These are phyloP conservation scores for Parauchenoglanis punctatus DNA, from an alignment of 2,797 vertebrate genomes.

Conservation along the genomic window DNA sequence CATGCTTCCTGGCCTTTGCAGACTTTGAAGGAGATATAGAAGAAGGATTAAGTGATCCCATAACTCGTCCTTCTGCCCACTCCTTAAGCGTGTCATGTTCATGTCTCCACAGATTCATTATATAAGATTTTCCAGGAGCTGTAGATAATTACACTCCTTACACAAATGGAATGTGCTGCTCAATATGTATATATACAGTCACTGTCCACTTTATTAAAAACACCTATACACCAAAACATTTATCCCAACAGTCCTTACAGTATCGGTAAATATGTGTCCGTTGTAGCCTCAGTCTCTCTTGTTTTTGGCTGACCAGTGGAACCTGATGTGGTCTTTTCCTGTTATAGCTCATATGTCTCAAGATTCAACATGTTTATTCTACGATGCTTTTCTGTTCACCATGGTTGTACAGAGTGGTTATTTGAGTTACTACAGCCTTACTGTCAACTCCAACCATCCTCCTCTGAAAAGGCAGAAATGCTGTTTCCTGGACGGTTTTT, in stretches of 20 bases:
- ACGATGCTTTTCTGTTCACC: neutral
- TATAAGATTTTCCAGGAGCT: neutral
- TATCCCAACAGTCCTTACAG: neutral
- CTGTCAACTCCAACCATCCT: neutral
- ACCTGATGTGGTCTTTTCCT: neutral
- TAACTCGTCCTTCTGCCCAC: neutral
- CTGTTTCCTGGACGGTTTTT: neutral
- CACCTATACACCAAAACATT: neutral
- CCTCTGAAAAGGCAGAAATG: neutral
- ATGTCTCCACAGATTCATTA: neutral
- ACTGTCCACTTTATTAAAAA: neutral
- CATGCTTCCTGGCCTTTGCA: conserved; percentile 67
- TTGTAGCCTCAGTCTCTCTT: neutral
- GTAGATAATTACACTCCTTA: neutral
- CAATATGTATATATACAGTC: neutral
- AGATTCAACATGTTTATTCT: neutral
- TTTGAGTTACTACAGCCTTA: neutral
- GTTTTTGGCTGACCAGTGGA: neutral
- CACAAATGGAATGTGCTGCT: neutral
- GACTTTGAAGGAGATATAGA: conserved; percentile 36
- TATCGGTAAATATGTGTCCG: neutral
- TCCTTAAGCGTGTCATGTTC: conserved; percentile 16
- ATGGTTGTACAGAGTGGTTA: neutral
- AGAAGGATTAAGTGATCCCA: conserved; percentile 28
- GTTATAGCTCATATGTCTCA: neutral